Percentiles rank a stretch among this genome's conserved stretches.
These are phyloP conservation scores for Eudasyphora cyanicolor DNA, from an alignment of 2,888 invertebrate species.

Conservation along the genomic window DNA sequence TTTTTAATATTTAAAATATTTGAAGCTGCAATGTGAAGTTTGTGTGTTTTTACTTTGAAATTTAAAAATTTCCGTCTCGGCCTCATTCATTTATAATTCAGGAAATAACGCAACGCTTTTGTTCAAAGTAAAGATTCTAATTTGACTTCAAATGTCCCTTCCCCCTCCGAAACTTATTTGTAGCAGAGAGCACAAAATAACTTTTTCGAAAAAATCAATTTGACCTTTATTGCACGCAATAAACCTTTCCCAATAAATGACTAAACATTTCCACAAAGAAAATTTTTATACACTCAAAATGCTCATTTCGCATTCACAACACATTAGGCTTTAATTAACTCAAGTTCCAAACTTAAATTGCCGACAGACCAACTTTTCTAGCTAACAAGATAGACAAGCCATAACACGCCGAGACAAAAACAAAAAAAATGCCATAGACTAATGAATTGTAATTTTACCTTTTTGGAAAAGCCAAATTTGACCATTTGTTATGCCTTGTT, in stretches of 20 bases:
- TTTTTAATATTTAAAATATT: too few relatives aligned
- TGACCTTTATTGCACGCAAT: background rate
- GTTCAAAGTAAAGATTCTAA: too few relatives aligned
- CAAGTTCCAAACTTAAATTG: slow-evolving; percentile 47
- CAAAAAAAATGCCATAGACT: slow-evolving; percentile 6
- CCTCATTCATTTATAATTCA: too few relatives aligned
- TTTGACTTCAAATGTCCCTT: too few relatives aligned
- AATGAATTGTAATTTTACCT: slow-evolving; percentile 34
- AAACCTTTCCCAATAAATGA: background rate
- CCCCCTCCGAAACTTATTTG: too few relatives aligned
- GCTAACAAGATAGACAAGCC: slow-evolving; percentile 11
- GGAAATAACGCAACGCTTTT: too few relatives aligned
- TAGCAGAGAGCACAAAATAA: background rate
- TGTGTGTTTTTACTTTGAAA: too few relatives aligned
- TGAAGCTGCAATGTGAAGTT: too few relatives aligned
- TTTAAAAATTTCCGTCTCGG: too few relatives aligned
- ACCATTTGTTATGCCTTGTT: background rate
- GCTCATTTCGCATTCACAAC: slow-evolving; percentile 52
- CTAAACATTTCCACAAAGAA: background rate
- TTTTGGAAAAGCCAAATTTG: slow-evolving; percentile 15
- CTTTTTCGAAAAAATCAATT: background rate
- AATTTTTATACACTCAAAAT: background rate
- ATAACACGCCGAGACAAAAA: background rate
- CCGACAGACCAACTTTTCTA: slow-evolving; percentile 40
- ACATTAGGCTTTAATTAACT: slow-evolving; percentile 59